Evolutionary conservation across 2,113 vertebrate species (phyloP).

Genomic region (Potamarius usumacintae): DNA sequence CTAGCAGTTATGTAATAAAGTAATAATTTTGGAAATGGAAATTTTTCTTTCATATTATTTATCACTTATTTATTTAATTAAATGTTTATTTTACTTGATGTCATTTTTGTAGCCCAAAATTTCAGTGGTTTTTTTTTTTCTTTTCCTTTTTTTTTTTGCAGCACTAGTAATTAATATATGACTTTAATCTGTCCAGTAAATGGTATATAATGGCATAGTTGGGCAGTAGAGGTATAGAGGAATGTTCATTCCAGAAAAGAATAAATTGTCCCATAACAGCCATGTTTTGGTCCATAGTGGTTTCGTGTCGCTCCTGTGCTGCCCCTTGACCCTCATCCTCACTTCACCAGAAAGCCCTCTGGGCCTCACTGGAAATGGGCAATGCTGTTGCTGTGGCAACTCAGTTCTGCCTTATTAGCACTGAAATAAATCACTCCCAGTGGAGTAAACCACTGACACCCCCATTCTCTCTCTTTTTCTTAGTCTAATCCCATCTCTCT

Average conservation of each 20-base stretch:
- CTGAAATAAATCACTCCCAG: conserved; percentile 38
- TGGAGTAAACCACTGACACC: conserved; percentile 33
- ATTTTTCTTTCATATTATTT: no score
- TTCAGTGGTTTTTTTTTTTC: not conserved
- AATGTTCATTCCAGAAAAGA: not conserved
- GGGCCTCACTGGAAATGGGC: conserved; percentile 29
- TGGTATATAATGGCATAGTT: not conserved
- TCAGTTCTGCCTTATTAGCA: conserved; percentile 44
- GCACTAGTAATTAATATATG: not conserved
- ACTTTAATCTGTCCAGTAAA: not conserved
- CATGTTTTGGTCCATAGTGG: not conserved
- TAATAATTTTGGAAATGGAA: no score
- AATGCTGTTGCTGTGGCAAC: conserved; percentile 49
- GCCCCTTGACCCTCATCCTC: not conserved
- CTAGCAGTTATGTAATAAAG: no score
- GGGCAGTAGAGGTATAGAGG: not conserved
- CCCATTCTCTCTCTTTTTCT: conserved; percentile 43
- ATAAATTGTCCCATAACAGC: not conserved
- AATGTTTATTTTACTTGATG: no score
- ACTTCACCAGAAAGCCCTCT: conserved; percentile 19
- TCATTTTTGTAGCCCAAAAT: not conserved
- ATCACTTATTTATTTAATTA: no score
- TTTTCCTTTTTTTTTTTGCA: no score
- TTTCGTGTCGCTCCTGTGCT: not conserved
- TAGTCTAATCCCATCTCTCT: conserved; percentile 47